Base-by-base conservation (phyloP, 1,140 invertebrate species). In the Drosophila navojoa region DNA sequence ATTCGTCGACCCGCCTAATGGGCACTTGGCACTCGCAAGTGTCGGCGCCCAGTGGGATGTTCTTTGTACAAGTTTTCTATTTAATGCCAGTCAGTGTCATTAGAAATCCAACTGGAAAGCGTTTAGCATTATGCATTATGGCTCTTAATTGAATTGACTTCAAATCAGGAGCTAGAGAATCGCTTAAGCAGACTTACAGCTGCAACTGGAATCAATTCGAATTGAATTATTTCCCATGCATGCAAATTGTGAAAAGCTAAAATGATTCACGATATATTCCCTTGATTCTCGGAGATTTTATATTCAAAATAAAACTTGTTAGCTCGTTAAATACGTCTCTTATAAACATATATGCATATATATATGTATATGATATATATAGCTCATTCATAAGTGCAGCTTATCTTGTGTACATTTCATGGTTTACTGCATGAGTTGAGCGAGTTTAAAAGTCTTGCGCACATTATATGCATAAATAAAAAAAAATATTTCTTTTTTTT, bases 1-100 rank as follows among this genome's bases (percentile, higher is more conserved):
- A 58, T 58, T 58, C 42, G 54, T 58, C 42, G 45, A n/a, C 22
- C 13, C 25, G 40, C 19, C 45, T 69, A 62, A 54, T 69, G 49
- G 19, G 59, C 27, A 25, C 58, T 35, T 69, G 47, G 32, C 19
- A 19, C 42, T 59, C n/a, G 40, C 42, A 27, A 45, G 42, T 45
- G 57, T 59, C 25, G 13, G 42, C n/a, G 9, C n/a, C 38, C 57
- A 60, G 47, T 61, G 32, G 15, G 22, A 44, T 59, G 38, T 32
- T 42, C 22, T 42, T 50, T 44, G 32, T n/a, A 32, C 16, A 32
- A 47, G 25, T 68, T 58, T 47, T 15, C 35, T 19, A 50, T 40
- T 49, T 44, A 47, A 55, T 35, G 52, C 45, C 40, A 19, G 19
- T 47, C 16, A 38, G 10, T 57, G 13, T 60, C 57, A 40, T 58